A percentile compares a stretch with the other conserved stretches of the same genome.
Evolutionary conservation across 1,140 invertebrate genomes (phyloP).

Genomic region (Heliconius hewitsoni): DNA sequence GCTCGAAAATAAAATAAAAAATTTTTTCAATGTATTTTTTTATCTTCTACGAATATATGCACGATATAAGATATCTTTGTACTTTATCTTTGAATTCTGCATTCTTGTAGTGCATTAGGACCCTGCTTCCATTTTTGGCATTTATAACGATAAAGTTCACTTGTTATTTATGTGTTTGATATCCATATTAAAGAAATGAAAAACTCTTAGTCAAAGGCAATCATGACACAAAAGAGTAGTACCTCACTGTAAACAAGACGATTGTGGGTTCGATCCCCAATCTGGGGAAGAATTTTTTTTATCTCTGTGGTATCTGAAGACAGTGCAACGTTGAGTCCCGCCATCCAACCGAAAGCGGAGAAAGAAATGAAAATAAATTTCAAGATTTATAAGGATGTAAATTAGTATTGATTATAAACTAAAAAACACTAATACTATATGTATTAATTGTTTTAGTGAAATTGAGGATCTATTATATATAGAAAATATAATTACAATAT

Average conservation of each 20-base stretch:
- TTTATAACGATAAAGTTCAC: conserved; percentile 12
- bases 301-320: no score
- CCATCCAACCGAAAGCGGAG: no score
- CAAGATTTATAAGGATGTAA: no score
- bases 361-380: no score
- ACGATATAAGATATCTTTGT: background rate
- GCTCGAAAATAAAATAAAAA: background rate
- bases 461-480: no score
- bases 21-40: background rate
- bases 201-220: background rate
- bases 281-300: no score
- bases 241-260: background rate
- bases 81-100: conserved; percentile 1
- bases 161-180: background rate
- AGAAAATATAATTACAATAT: no score
- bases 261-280: background rate
- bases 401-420: no score
- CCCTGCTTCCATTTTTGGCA: conserved; percentile 9
- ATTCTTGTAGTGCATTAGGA: conserved; percentile 12
- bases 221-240: background rate
- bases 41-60: conserved; percentile 7
- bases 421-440: no score
- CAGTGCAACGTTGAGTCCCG: no score
- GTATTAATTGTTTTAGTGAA: no score
- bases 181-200: background rate